A percentile compares a stretch with the other conserved stretches of the same genome.
Conservation (phyloP, 2,797 vertebrate species). For the Mastacembelus armatus region DNA sequence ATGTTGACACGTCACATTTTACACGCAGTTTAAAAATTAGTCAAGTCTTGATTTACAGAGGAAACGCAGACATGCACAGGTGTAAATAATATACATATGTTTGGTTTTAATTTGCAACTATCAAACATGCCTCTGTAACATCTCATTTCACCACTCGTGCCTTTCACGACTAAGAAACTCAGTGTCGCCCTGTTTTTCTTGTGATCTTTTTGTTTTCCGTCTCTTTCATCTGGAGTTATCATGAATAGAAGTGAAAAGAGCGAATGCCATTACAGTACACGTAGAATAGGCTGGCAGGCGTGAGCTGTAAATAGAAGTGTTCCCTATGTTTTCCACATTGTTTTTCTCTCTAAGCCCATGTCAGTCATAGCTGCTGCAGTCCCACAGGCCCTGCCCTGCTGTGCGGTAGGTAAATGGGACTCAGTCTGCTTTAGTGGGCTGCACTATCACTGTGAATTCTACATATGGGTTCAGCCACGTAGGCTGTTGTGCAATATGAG, state of each 20-base stretch:
- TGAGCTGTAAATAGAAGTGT: conserved; percentile 62
- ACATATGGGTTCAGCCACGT: conserved; percentile 42
- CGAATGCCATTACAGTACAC: conserved; percentile 26
- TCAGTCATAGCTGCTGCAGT: conserved; percentile 53
- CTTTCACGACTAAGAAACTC: conserved; percentile 20
- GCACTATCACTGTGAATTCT: conserved; percentile 42
- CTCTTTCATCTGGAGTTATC: conserved; percentile 32
- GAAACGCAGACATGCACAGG: neutral
- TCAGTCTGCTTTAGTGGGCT: conserved; percentile 24
- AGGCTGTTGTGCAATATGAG: conserved; percentile 36
- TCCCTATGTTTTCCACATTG: conserved; percentile 43
- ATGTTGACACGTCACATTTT: conserved; percentile 11
- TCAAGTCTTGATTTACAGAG: conserved; percentile 22
- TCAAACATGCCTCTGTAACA: conserved; percentile 5
- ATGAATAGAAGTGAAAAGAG: conserved; percentile 56
- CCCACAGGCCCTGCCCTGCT: conserved; percentile 54
- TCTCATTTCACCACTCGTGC: conserved; percentile 19
- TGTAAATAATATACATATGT: conserved; percentile 24
- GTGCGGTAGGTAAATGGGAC: conserved; percentile 57
- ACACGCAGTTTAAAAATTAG: conserved; percentile 10
- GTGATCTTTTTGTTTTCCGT: conserved; percentile 27
- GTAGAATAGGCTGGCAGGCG: conserved; percentile 38
- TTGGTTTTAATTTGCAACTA: conserved; percentile 13
- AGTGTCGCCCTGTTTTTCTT: conserved; percentile 23
- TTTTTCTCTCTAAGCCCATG: conserved; percentile 54